A percentile compares a stretch with the other conserved stretches of the same genome.
Evolutionary conservation across 2,113 vertebrate genomes (phyloP).

Genomic region (Pelvicachromis taeniatus): DNA sequence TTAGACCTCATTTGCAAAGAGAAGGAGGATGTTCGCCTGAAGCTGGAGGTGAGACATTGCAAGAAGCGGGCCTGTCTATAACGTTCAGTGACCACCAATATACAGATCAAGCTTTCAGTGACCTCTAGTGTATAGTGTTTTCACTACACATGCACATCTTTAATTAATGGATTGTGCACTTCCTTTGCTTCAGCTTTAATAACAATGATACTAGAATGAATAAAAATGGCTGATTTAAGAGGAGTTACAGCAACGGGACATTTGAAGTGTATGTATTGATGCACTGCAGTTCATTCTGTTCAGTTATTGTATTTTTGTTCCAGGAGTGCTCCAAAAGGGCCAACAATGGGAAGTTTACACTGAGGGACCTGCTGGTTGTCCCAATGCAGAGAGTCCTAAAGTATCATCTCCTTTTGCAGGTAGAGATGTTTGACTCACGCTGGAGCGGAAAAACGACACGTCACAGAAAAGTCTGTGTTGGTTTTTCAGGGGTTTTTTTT

Average conservation of each 20-base stretch:
- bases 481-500: not conserved
- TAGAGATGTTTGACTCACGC: constrained; percentile 22
- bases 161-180: not conserved
- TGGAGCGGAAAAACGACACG: not conserved
- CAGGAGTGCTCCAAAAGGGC: constrained; percentile 94
- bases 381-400: constrained; percentile 95
- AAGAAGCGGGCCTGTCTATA: not conserved
- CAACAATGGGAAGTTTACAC: constrained; percentile 91
- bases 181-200: not conserved
- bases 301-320: not conserved
- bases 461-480: not conserved
- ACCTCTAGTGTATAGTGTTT: constrained; percentile 7
- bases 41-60: constrained; percentile 79
- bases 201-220: not conserved
- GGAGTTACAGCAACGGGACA: not conserved
- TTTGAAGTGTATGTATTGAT: not conserved
- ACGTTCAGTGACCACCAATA: not conserved
- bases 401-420: constrained; percentile 92
- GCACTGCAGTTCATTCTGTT: not conserved
- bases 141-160: not conserved
- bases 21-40: constrained; percentile 89
- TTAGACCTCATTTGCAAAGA: constrained; percentile 89
- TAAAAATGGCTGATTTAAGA: not conserved
- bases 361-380: constrained; percentile 90
- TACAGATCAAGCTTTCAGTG: not conserved